A percentile compares a stretch with the other conserved stretches of the same genome.
Evolutionary conservation across 2,113 vertebrate genomes (phyloP).

Genomic region (Nansenia antarctica): DNA sequence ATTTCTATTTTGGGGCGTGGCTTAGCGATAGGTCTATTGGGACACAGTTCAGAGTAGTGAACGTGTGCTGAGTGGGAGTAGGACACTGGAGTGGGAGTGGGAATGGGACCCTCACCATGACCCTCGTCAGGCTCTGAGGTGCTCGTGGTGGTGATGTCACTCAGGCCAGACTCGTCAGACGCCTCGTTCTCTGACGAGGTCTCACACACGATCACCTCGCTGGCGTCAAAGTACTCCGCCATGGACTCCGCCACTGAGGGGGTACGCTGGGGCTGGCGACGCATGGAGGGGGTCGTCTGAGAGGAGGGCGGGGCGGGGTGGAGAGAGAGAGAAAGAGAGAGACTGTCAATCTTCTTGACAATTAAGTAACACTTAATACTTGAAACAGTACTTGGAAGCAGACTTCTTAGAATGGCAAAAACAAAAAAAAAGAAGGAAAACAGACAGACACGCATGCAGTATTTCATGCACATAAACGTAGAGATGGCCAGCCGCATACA

Average conservation of each 20-base stretch:
- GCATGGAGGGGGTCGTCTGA: slow-evolving; percentile 73
- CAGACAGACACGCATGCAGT: neutral
- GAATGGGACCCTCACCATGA: slow-evolving; percentile 68
- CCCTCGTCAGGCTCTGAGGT: slow-evolving; percentile 80
- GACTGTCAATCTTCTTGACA: no score
- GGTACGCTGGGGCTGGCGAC: slow-evolving; percentile 59
- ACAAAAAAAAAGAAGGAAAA: neutral
- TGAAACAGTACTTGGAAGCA: no score
- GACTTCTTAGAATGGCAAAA: neutral
- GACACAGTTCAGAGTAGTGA: no score
- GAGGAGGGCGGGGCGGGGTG: slow-evolving; percentile 53
- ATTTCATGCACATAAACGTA: neutral
- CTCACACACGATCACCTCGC: slow-evolving; percentile 83
- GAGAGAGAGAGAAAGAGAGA: neutral
- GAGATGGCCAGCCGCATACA: neutral
- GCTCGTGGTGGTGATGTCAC: slow-evolving; percentile 84
- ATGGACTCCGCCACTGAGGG: slow-evolving; percentile 86
- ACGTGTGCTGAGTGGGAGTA: no score
- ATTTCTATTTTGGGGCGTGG: no score
- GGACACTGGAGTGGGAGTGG: no score
- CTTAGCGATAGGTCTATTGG: no score
- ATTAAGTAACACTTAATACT: no score
- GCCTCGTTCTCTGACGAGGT: slow-evolving; percentile 88
- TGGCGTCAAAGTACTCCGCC: slow-evolving; percentile 90
- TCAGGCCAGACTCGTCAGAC: slow-evolving; percentile 85